These are phyloP conservation scores for Leucophenga varia DNA, from an alignment of 1,140 invertebrate species.

Conservation along the genomic window DNA sequence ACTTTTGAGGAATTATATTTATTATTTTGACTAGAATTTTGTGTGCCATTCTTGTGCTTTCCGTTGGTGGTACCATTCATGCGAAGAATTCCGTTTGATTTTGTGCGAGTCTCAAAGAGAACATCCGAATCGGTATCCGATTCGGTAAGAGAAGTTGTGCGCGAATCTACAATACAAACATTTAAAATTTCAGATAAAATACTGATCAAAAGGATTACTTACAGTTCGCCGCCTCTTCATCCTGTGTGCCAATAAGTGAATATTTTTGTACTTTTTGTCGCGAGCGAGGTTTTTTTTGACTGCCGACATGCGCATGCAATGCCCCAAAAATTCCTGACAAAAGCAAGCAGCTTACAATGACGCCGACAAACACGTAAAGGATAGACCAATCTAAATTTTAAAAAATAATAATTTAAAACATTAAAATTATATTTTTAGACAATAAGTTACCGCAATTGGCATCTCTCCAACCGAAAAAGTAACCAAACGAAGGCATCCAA, in stretches of 20 bases:
- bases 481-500: conserved; percentile 82
- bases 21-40: conserved; percentile 44
- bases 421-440: background rate
- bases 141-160: conserved; percentile 68
- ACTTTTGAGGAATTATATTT: conserved; percentile 61
- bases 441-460: conserved; percentile 60
- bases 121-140: conserved; percentile 76
- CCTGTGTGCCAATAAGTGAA: conserved; percentile 64
- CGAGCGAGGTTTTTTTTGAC: conserved; percentile 57
- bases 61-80: conserved; percentile 27
- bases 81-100: conserved; percentile 60
- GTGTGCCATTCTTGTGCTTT: conserved; percentile 32
- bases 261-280: conserved; percentile 62
- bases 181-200: background rate
- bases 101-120: conserved; percentile 65
- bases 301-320: conserved; percentile 67
- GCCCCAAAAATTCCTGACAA: conserved; percentile 71
- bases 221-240: conserved; percentile 60
- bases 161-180: conserved; percentile 37
- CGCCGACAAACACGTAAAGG: conserved; percentile 79
- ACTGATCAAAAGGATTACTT: conserved; percentile 26
- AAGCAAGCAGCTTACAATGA: conserved; percentile 66
- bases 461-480: conserved; percentile 58
- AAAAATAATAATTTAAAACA: conserved; percentile 14
- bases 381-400: conserved; percentile 78